phyloP scores from a whole-genome alignment of 2,113 vertebrate species.

The Ovis aries region ARS-UI_Ramb_v3.0 NC_056080.1:61283501-61284000 shows the following conservation, averaged over 20 bases:
- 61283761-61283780: neutral
- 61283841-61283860: neutral
- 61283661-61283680: neutral
- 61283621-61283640: neutral
- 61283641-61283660: neutral
- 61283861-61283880: neutral
- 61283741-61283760: neutral
- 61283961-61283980: neutral
- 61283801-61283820: neutral
- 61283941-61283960: neutral
- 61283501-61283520: neutral
- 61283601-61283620: neutral
- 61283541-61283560: neutral
- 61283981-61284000: neutral
- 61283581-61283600: neutral
- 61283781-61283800: neutral
- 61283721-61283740: neutral
- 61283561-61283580: neutral
- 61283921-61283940: neutral
- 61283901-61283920: neutral
- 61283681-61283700: neutral
- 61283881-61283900: neutral
- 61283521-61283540: neutral
- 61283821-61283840: neutral
- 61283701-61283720: neutral